These are phyloP conservation scores for Cistogaster globosa DNA, from an alignment of 2,888 invertebrate species.

Conservation along the genomic window DNA sequence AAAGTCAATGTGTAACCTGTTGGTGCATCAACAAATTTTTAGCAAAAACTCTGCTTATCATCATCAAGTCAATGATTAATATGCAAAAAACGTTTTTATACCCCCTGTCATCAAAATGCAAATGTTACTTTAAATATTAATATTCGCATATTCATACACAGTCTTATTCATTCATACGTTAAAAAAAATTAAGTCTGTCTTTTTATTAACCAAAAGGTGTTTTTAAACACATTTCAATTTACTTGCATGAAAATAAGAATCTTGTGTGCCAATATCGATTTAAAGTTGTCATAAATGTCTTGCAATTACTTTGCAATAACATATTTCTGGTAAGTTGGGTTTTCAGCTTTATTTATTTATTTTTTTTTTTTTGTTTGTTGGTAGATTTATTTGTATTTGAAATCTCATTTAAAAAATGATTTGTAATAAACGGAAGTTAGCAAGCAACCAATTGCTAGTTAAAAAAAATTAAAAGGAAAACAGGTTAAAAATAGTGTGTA, in stretches of 20 bases:
- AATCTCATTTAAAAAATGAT: slow-evolving; percentile 7
- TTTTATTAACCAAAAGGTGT: slow-evolving; percentile 31
- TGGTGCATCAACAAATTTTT: slow-evolving; percentile 11
- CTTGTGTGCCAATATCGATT: not conserved
- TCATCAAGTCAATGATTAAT: slow-evolving; percentile 24
- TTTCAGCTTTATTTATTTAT: not conserved
- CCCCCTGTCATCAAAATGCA: slow-evolving; percentile 42
- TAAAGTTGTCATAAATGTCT: slow-evolving; percentile 9
- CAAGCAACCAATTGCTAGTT: slow-evolving; percentile 28
- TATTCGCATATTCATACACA: not conserved
- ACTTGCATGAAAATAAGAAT: not conserved
- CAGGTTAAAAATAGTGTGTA: not conserved
- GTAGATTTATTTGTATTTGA: too few species aligned
- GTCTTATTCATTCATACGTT: not conserved
- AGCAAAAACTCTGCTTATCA: slow-evolving; percentile 8
- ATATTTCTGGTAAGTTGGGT: not conserved
- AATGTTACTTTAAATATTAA: slow-evolving; percentile 11
- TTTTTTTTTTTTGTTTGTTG: too few species aligned
- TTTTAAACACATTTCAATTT: slow-evolving; percentile 33
- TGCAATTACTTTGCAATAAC: not conserved
- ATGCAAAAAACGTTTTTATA: slow-evolving; percentile 43
- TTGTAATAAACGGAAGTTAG: slow-evolving; percentile 35
- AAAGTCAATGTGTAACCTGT: slow-evolving; percentile 52
- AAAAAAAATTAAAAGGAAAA: not conserved
- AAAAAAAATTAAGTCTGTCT: not conserved